Conservation (phyloP, 2,113 vertebrate genomes). For the Marmota monax region DNA sequence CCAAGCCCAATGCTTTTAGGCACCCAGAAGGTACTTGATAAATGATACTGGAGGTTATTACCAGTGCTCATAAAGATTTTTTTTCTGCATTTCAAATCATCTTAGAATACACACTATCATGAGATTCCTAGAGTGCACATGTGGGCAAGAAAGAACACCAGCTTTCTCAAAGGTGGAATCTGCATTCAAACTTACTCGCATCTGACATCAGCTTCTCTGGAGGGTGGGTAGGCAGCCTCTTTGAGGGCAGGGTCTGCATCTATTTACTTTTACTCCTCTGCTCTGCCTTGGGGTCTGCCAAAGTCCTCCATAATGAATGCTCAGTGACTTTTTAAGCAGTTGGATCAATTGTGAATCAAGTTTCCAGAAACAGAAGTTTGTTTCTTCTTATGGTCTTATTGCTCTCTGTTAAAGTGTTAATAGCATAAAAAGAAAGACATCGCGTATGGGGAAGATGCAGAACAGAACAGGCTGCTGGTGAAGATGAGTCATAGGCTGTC, state of each 20-base stretch:
- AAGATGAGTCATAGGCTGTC: background rate
- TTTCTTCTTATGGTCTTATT: background rate
- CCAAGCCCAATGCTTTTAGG: background rate
- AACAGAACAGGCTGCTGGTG: no score
- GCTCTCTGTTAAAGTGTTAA: background rate
- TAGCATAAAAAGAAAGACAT: background rate
- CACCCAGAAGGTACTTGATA: background rate
- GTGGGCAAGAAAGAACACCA: background rate
- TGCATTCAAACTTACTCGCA: background rate
- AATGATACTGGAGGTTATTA: background rate
- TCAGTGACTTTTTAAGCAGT: background rate
- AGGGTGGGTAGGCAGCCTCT: background rate
- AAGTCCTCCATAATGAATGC: background rate
- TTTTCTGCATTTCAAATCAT: background rate
- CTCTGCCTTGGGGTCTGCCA: background rate
- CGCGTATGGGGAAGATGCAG: background rate
- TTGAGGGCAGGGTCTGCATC: background rate
- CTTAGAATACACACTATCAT: background rate
- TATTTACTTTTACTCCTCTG: fast-evolving
- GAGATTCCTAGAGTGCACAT: background rate
- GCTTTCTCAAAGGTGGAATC: background rate
- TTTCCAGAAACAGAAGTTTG: background rate
- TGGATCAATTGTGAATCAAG: background rate
- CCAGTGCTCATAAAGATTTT: background rate
- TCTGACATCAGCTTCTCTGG: background rate